Percentiles rank a stretch among this genome's conserved stretches.
phyloP scores from a whole-genome alignment of 2,888 invertebrate species.

The Aelia acuminata region DNA sequence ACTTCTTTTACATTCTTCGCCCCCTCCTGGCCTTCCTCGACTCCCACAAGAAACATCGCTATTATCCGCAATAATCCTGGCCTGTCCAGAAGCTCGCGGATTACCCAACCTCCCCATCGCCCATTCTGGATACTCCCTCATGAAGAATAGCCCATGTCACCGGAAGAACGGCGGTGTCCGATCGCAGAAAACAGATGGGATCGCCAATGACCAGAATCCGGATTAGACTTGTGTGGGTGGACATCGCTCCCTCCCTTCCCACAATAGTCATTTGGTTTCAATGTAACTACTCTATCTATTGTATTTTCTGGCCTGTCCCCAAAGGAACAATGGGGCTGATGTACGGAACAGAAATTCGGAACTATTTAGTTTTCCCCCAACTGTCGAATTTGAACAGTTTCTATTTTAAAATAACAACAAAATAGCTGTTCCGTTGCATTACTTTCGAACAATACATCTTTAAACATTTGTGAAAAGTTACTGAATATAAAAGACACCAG shows the following conservation, averaged over 20 bases:
- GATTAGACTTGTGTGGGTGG: constrained; percentile 48
- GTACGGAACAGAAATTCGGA: not conserved
- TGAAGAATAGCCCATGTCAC: not conserved
- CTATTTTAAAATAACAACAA: not conserved
- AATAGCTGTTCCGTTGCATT: not conserved
- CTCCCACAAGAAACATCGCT: constrained; percentile 31
- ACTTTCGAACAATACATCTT: not conserved
- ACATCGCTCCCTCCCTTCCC: constrained; percentile 41
- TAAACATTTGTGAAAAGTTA: not conserved
- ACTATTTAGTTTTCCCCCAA: constrained; percentile 37
- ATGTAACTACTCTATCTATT: constrained; percentile 26
- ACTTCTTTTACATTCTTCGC: not conserved
- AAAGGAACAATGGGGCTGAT: constrained; percentile 15
- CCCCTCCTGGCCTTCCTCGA: not conserved
- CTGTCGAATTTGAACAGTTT: not conserved
- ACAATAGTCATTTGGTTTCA: constrained; percentile 37
- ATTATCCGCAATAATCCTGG: not conserved
- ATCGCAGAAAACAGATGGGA: constrained; percentile 35
- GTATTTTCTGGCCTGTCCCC: not conserved
- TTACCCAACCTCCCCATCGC: not conserved
- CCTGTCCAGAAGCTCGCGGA: not conserved
- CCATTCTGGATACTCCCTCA: not conserved
- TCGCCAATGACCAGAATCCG: constrained; percentile 29
- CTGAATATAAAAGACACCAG: not conserved
- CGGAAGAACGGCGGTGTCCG: not conserved